A percentile compares a stretch with the other conserved stretches of the same genome.
Evolutionary conservation across 2,797 vertebrate species (phyloP).

Genomic region (Artibeus lituratus): DNA sequence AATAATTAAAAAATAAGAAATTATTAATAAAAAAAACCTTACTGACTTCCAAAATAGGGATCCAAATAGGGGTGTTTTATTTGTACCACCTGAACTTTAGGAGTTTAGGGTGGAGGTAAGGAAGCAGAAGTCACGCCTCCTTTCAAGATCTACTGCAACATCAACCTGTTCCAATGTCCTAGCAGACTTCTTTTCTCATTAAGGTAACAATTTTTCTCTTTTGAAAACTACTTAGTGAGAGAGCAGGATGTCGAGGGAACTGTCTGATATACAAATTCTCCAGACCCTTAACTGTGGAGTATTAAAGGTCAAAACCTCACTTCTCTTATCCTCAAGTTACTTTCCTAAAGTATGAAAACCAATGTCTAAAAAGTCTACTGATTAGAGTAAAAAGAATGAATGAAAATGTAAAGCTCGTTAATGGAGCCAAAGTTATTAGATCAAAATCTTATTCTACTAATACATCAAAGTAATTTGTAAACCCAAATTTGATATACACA

Average conservation of each 20-base stretch:
- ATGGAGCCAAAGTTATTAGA: background rate
- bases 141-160: background rate
- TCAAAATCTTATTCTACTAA: background rate
- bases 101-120: background rate
- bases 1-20: background rate
- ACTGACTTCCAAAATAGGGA: background rate
- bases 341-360: background rate
- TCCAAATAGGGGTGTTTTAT: background rate
- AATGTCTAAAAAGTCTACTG: background rate
- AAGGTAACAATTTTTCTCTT: background rate
- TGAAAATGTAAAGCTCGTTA: background rate
- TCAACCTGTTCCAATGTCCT: background rate
- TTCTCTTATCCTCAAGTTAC: background rate
- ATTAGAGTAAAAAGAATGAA: background rate
- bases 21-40: background rate
- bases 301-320: background rate
- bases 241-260: background rate
- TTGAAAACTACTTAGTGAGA: background rate
- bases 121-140: background rate
- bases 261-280: background rate
- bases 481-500: background rate
- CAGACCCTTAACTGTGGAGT: background rate
- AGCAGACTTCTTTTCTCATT: background rate
- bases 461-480: background rate
- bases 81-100: background rate